phyloP scores from a whole-genome alignment of 2,797 vertebrate genomes.

The Parambassis ranga region DNA sequence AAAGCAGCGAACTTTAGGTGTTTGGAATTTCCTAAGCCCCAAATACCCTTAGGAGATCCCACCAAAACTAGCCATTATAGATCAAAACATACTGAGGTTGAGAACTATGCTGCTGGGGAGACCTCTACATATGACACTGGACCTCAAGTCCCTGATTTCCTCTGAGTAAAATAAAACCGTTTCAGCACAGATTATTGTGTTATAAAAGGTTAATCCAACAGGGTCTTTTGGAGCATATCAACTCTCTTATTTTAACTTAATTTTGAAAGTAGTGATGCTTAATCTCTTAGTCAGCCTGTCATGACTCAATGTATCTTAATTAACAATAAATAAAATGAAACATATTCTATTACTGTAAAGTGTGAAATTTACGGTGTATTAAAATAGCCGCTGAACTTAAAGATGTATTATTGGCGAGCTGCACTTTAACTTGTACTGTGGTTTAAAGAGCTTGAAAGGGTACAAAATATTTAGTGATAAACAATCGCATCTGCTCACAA shows the following conservation, averaged over 20 bases:
- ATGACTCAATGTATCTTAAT: neutral
- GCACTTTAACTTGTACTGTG: too few species aligned
- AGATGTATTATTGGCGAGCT: too few species aligned
- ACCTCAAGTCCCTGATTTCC: neutral
- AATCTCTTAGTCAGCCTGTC: neutral
- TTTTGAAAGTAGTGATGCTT: neutral
- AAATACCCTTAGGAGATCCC: neutral
- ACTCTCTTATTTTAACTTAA: neutral
- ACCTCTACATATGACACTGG: too few species aligned
- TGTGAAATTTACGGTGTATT: too few species aligned
- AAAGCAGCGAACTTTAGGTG: constrained; percentile 9
- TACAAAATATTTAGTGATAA: too few species aligned
- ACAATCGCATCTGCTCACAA: too few species aligned
- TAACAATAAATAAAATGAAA: neutral
- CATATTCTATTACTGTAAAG: too few species aligned
- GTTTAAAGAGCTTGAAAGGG: too few species aligned
- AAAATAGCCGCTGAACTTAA: too few species aligned
- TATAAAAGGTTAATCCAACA: too few species aligned
- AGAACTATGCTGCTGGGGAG: neutral
- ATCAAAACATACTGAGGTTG: neutral
- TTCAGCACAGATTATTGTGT: too few species aligned
- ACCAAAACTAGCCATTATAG: constrained; percentile 1
- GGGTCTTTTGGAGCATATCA: neutral
- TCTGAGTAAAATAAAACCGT: neutral
- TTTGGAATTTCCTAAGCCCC: constrained; percentile 30